Percentiles rank a stretch among this genome's conserved stretches.
Conservation (phyloP, 2,797 vertebrate genomes). For the Pachyuromys duprasi region DNA sequence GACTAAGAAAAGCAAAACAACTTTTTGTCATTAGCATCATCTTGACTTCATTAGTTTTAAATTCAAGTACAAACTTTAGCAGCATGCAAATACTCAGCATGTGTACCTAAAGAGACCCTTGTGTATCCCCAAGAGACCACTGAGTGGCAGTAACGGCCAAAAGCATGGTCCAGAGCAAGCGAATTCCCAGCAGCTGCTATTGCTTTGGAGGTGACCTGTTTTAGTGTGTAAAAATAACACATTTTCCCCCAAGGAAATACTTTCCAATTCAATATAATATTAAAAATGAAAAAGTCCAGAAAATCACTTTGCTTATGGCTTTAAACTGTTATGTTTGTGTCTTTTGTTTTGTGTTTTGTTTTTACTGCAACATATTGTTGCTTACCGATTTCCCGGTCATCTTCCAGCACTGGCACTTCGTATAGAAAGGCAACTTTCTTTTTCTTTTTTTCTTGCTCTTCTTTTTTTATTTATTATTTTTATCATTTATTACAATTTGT, state of each 20-base stretch:
- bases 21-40: background rate
- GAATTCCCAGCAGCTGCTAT: background rate
- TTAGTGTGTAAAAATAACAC: constrained; percentile 46
- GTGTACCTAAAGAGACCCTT: background rate
- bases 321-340: constrained; percentile 60
- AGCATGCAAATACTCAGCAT: background rate
- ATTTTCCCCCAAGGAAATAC: constrained; percentile 11
- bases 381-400: constrained; percentile 56
- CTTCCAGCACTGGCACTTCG: constrained; percentile 50
- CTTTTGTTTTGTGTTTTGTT: constrained; percentile 47
- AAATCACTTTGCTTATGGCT: constrained; percentile 66
- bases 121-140: background rate
- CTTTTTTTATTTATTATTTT: no score
- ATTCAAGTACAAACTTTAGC: background rate
- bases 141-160: accelerated
- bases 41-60: constrained; percentile 40
- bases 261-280: constrained; percentile 17
- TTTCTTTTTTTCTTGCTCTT: background rate
- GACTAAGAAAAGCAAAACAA: constrained; percentile 7
- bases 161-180: background rate
- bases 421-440: constrained; percentile 46
- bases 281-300: constrained; percentile 51
- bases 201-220: constrained; percentile 42
- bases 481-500: no score
- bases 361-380: background rate